Evolutionary conservation across 2,888 invertebrate genomes (phyloP), one percentile per base, ranked within the genome.

Genomic region (Dynastes hyllus): DNA sequence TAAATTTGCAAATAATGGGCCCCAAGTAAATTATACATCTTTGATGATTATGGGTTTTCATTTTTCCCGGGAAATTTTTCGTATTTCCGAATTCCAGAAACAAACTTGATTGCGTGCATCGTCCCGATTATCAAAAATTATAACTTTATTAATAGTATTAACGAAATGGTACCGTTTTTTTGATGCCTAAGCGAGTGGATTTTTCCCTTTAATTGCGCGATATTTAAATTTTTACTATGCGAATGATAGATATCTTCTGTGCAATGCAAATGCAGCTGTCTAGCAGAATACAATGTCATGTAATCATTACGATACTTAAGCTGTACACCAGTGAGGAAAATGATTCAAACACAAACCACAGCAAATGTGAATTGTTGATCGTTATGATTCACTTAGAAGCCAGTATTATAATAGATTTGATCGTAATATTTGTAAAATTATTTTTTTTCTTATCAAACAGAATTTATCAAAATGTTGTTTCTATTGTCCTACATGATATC

Each of bases 1-100:
- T 83, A 83, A 83, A 82, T 83, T 82, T 83, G 83, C 83, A 83
- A 83, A 83, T 83, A 81, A 83, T 80, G 82, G 70, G n/a, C n/a
- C 67, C 67, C 13, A 37, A 69, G 67, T 45, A 73, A 71, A 78
- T 78, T 78, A 78, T 63, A 71, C 45, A 53, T 51, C 73, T 73
- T 73, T 55, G 78, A 71, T 73, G 78, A 78, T 78, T 78, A 73
- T 73, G 65, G 51, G 37, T 37, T 66, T 51, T 63, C 67, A 66
- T 61, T 37, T 78, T 78, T 78, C 78, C 55, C 40, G 50, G 78
- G n/a, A n/a, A 78, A 78, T 73, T 63, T 71, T n/a, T n/a, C n/a
- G n/a, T n/a, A n/a, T n/a, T n/a, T n/a, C n/a, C n/a, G n/a, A n/a
- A n/a, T n/a, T n/a, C n/a, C n/a, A n/a, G n/a, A n/a, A n/a, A 77